Evolutionary conservation across 2,888 invertebrate genomes (phyloP), one percentile per base, ranked within the genome.

Genomic region (Monopis laevigella): DNA sequence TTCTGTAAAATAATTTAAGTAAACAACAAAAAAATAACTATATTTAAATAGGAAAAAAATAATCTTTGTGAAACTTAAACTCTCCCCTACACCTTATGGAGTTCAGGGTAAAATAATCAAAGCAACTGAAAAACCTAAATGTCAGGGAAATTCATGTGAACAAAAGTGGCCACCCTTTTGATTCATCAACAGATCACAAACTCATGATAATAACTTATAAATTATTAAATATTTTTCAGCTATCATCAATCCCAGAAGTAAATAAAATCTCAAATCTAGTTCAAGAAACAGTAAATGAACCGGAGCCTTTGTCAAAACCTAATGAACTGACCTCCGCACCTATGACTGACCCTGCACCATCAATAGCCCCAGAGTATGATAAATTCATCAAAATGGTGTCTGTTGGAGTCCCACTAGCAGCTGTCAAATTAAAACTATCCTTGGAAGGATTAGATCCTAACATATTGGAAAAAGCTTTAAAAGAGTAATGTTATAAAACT

Each of bases 321-420:
- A 52, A 14, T 13, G n/a, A n/a, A 42, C n/a, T n/a, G n/a, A n/a
- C n/a, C n/a, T n/a, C n/a, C n/a, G n/a, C n/a, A n/a, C n/a, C n/a
- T n/a, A n/a, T n/a, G n/a, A n/a, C n/a, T n/a, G n/a, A 12, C 14
- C 6, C 13, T 13, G 39, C 26, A 27, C 36, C 36, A 36, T n/a
- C 63, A 41, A 78, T 84, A 40, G 88, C 90, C 63, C 85, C 86
- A 3, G 82, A 86, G 50, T 94, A 88, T 67, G 81, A 84, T 16
- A 88, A 86, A 65, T 96, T 88, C 73, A 88, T 95, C 44, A 95
- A 93, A 82, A 94, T 96, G 95, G 59, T 94, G 1, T 89, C 91
- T 53, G 84, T 96, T 54, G 96, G 96, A 27, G 95, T 95, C 1
- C 93, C 92, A n/a, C 64, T 85, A 39, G 84, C 82, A 48, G 96